Evolutionary conservation across 2,797 vertebrate species (phyloP).

Genomic region (Loriculus beryllinus): DNA sequence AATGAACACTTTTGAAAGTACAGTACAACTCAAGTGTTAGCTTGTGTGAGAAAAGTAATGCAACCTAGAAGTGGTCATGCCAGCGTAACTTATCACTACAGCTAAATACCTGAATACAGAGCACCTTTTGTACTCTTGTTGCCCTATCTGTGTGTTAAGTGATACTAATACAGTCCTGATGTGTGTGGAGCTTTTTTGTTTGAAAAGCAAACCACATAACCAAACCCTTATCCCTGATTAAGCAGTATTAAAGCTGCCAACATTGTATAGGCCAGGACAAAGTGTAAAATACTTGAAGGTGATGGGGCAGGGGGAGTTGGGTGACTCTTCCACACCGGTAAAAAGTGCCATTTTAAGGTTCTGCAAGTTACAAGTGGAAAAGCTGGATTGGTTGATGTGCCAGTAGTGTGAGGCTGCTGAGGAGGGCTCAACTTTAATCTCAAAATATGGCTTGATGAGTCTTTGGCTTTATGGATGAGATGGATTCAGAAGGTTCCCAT

Average conservation of each 20-base stretch:
- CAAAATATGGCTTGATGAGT: background rate
- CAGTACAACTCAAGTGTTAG: background rate
- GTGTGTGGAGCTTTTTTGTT: background rate
- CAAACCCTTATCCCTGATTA: background rate
- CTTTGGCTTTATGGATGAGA: background rate
- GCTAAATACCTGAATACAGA: background rate
- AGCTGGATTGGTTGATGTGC: background rate
- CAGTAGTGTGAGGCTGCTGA: background rate
- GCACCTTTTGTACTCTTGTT: background rate
- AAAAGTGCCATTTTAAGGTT: background rate
- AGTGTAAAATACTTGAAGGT: background rate
- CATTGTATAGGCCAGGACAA: rapidly evolving
- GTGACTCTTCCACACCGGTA: background rate
- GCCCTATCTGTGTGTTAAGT: background rate
- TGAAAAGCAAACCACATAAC: background rate
- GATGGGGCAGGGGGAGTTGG: background rate
- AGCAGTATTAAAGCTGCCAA: background rate
- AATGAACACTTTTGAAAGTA: background rate
- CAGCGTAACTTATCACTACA: background rate
- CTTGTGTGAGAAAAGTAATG: background rate
- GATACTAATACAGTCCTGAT: background rate
- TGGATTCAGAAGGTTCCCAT: background rate
- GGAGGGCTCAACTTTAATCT: background rate
- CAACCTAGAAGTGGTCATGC: background rate
- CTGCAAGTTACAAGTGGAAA: background rate